Conservation (phyloP, 2,797 vertebrate species). For the Sebastes jordani region DNA sequence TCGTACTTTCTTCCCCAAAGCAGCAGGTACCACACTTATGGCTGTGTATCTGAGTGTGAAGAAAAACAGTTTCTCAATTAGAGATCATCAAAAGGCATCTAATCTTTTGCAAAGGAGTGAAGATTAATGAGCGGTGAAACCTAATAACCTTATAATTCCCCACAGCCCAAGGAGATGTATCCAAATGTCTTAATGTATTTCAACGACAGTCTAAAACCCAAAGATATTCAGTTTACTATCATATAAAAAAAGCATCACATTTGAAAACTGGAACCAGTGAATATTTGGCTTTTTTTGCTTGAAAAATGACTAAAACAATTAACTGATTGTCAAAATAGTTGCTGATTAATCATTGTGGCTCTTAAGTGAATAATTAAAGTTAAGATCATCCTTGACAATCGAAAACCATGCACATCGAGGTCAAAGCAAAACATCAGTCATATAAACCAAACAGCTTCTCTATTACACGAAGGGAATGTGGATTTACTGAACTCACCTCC, state of each 20-base stretch:
- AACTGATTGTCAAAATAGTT: too few species aligned
- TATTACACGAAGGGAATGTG: neutral
- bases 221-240: neutral
- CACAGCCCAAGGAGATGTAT: neutral
- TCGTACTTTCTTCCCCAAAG: constrained; percentile 85
- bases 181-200: neutral
- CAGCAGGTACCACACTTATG: constrained; percentile 82
- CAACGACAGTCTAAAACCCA: neutral
- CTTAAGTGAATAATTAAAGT: neutral
- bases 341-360: neutral
- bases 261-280: neutral
- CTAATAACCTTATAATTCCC: neutral
- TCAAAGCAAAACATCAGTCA: neutral
- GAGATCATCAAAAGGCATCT: neutral
- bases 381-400: neutral
- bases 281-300: neutral
- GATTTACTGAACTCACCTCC: constrained; percentile 73
- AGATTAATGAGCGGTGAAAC: neutral
- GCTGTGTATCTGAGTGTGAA: constrained; percentile 78
- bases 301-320: rapidly evolving
- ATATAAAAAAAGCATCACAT: neutral
- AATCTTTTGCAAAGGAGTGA: neutral
- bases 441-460: neutral
- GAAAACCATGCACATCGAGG: neutral
- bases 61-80: neutral